Conservation (phyloP, 2,113 vertebrate genomes). For the Etheostoma cragini region DNA sequence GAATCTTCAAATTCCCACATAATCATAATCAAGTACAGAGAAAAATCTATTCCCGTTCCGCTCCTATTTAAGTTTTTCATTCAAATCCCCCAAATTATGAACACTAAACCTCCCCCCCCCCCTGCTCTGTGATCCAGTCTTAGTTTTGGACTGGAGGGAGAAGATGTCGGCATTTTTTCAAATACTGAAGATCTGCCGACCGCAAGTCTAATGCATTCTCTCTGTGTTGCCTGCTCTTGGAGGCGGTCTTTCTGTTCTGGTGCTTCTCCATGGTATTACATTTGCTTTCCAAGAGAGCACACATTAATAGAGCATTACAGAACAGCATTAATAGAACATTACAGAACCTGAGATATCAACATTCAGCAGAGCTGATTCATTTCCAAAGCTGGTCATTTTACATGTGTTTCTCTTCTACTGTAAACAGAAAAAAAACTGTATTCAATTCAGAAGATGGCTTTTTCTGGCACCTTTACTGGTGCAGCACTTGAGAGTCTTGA, state of each 20-base stretch:
- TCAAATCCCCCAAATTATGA: slow-evolving; percentile 80
- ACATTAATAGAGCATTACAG: slow-evolving; percentile 66
- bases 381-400: slow-evolving; percentile 63
- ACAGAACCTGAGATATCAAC: slow-evolving; percentile 66
- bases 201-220: slow-evolving; percentile 80
- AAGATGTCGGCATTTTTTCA: slow-evolving; percentile 69
- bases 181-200: slow-evolving; percentile 79
- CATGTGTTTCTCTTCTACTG: slow-evolving; percentile 48
- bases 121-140: slow-evolving; percentile 73
- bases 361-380: slow-evolving; percentile 67
- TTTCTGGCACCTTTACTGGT: slow-evolving; percentile 20
- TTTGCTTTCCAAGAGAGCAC: slow-evolving; percentile 73
- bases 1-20: slow-evolving; percentile 79
- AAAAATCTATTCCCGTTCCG: slow-evolving; percentile 65
- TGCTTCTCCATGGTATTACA: slow-evolving; percentile 70
- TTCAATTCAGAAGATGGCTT: slow-evolving; percentile 40
- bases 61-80: slow-evolving; percentile 74
- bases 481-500: slow-evolving; percentile 11
- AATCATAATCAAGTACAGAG: slow-evolving; percentile 77
- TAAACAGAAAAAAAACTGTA: slow-evolving; percentile 45
- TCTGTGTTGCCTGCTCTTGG: slow-evolving; percentile 71
- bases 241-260: slow-evolving; percentile 72
- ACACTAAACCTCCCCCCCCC: slow-evolving; percentile 74
- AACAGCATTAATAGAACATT: slow-evolving; percentile 62
- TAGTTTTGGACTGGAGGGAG: slow-evolving; percentile 65